These are phyloP conservation scores for Hypomesus transpacificus DNA, from an alignment of 2,113 vertebrate genomes.

Conservation along the genomic window DNA sequence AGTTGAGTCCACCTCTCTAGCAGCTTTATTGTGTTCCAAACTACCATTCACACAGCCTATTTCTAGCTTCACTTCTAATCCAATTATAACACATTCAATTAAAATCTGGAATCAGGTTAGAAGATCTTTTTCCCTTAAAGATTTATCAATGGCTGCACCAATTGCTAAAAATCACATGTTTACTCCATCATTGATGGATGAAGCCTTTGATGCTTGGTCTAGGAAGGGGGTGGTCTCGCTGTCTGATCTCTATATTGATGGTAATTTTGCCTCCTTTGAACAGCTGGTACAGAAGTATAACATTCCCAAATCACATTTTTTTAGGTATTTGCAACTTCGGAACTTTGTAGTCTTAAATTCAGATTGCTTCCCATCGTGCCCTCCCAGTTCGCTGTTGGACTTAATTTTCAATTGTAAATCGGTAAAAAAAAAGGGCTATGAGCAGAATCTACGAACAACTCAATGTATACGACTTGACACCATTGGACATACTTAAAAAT, in stretches of 20 bases:
- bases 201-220: constrained; percentile 2
- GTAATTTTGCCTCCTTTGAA: constrained; percentile 14
- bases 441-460: background rate
- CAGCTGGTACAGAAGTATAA: constrained; percentile 13
- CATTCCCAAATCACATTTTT: background rate
- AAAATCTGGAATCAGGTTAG: constrained; percentile 19
- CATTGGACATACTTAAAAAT: constrained; percentile 1
- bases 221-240: constrained; percentile 9
- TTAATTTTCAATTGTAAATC: too few species aligned
- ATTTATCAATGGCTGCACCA: background rate
- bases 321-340: background rate
- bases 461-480: background rate
- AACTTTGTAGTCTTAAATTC: background rate
- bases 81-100: constrained; percentile 9
- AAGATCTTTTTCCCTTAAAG: constrained; percentile 6
- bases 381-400: too few species aligned
- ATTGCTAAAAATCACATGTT: background rate
- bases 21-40: constrained; percentile 15
- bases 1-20: constrained; percentile 6
- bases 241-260: constrained; percentile 13
- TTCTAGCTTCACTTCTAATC: constrained; percentile 11
- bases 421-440: background rate
- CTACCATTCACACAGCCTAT: constrained; percentile 14
- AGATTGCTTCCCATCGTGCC: too few species aligned
- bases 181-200: constrained; percentile 1